Evolutionary conservation across 2,888 invertebrate species (phyloP).

Genomic region (Calliphora vomitoria): DNA sequence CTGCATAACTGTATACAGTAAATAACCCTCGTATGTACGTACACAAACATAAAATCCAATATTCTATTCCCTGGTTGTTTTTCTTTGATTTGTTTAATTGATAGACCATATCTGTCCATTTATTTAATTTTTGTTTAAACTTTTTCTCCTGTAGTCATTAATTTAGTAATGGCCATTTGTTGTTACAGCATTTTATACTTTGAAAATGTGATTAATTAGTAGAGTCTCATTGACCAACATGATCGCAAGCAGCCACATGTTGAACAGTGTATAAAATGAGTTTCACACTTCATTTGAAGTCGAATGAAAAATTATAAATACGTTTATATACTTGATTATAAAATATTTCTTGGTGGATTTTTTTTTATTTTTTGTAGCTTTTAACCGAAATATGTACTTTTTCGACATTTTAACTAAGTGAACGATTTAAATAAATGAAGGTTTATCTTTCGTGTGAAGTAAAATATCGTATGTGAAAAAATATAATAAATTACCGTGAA

Average conservation of each 20-base stretch:
- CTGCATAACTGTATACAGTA: too few relatives aligned
- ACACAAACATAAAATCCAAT: background rate
- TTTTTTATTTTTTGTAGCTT: background rate
- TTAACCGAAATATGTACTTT: background rate
- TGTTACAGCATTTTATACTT: constrained; percentile 59
- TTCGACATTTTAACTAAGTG: background rate
- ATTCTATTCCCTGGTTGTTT: constrained; percentile 35
- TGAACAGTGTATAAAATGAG: constrained; percentile 32
- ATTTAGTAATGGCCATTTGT: constrained; percentile 60
- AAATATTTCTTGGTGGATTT: background rate
- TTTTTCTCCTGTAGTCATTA: constrained; percentile 53
- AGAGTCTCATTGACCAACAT: constrained; percentile 42
- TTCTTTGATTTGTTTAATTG: constrained; percentile 61
- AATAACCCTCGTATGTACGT: background rate
- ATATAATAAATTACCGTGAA: constrained; percentile 26
- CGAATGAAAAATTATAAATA: constrained; percentile 23
- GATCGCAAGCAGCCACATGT: constrained; percentile 18
- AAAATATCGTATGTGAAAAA: background rate
- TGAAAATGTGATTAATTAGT: constrained; percentile 67
- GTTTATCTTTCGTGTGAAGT: background rate
- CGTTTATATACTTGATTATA: background rate
- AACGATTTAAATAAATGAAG: background rate
- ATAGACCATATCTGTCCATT: constrained; percentile 55
- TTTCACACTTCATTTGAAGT: constrained; percentile 51
- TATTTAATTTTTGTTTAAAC: constrained; percentile 61